Conservation (phyloP, 1,140 invertebrate species). For the Brachionus paranguensis region DNA sequence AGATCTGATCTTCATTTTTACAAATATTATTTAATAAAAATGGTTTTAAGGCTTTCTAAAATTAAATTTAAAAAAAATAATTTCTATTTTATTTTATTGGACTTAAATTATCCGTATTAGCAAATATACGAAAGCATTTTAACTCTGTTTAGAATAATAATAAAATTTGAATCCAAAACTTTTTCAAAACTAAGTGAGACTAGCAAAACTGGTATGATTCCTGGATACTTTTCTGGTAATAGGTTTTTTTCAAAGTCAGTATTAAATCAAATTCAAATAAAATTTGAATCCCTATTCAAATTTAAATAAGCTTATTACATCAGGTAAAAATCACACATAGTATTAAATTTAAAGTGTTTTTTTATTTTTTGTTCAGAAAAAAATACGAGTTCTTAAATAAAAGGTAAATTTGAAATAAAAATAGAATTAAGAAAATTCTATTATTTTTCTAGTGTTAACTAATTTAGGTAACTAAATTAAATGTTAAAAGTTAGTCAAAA, state of each 20-base stretch:
- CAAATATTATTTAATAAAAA: too few relatives aligned
- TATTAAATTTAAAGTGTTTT: background rate
- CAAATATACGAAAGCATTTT: too few relatives aligned
- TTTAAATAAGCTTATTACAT: background rate
- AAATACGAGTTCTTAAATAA: background rate
- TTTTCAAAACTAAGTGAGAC: too few relatives aligned
- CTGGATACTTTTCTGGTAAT: background rate
- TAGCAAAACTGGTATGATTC: background rate
- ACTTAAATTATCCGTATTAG: too few relatives aligned
- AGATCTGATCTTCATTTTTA: too few relatives aligned
- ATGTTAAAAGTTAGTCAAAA: background rate
- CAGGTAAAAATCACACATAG: background rate
- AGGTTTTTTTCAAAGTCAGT: background rate
- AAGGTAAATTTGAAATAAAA: background rate
- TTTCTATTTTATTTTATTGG: too few relatives aligned
- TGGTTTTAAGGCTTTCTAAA: too few relatives aligned
- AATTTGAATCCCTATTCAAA: background rate
- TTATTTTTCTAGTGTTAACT: background rate
- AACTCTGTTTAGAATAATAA: too few relatives aligned
- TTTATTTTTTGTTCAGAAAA: background rate
- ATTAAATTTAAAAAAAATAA: too few relatives aligned
- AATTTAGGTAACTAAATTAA: background rate
- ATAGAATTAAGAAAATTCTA: background rate
- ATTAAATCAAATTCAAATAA: background rate
- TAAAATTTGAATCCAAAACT: too few relatives aligned